These are phyloP conservation scores for Isotomurus palustris DNA, from an alignment of 2,888 invertebrate genomes.

Conservation along the genomic window DNA sequence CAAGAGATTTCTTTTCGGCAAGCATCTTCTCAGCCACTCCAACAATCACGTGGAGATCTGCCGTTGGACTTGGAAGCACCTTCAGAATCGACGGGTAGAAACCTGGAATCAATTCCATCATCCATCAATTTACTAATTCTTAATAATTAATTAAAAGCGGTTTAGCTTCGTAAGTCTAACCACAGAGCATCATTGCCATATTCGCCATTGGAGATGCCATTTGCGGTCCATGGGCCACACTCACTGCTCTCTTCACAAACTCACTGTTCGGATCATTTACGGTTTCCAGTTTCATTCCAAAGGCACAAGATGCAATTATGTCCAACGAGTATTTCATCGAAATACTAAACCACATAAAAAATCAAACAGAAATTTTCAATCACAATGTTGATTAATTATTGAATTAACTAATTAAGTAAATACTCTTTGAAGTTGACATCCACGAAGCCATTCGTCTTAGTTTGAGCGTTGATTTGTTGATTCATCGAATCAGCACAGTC, in stretches of 20 bases:
- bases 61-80: neutral
- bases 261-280: neutral
- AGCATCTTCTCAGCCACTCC: neutral
- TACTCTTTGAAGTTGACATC: neutral
- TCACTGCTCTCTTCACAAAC: neutral
- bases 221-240: neutral
- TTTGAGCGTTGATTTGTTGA: too few relatives aligned
- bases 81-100: too few relatives aligned
- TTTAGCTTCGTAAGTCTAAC: too few relatives aligned
- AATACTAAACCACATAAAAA: neutral
- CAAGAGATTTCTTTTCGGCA: neutral
- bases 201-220: neutral
- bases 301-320: neutral
- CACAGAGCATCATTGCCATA: neutral
- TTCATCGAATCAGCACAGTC: neutral
- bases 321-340: neutral
- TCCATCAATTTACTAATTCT: too few relatives aligned
- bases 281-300: neutral
- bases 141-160: too few relatives aligned
- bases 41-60: neutral
- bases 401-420: too few relatives aligned
- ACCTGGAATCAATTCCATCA: too few relatives aligned
- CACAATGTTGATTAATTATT: too few relatives aligned
- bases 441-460: too few relatives aligned
- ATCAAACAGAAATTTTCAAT: too few relatives aligned